Conservation (phyloP, 2,888 invertebrate species). For the Aproaerema taeniolella region DNA sequence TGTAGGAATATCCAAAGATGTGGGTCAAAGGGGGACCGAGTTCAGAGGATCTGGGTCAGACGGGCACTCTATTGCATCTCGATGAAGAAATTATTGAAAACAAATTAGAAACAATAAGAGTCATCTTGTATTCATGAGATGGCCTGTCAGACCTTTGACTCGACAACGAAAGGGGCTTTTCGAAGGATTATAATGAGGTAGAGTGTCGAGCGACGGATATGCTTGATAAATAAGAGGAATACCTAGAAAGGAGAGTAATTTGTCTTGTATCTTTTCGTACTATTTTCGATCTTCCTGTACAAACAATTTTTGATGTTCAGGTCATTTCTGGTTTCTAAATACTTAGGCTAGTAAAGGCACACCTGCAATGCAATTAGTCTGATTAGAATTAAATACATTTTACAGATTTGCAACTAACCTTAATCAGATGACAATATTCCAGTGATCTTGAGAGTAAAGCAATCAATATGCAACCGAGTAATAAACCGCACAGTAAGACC, state of each 20-base stretch:
- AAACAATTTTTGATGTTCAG: no score
- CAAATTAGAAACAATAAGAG: background rate
- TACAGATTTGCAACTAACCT: constrained; percentile 43
- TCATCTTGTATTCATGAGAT: constrained; percentile 1
- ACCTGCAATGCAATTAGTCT: constrained; percentile 1
- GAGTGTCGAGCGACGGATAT: no score
- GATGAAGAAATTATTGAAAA: background rate
- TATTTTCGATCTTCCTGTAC: no score
- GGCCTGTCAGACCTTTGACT: no score
- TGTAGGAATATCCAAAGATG: constrained; percentile 4
- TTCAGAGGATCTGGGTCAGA: constrained; percentile 9
- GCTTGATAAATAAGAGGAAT: no score
- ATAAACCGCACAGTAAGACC: constrained; percentile 55
- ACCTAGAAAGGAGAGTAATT: no score
- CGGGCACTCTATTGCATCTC: constrained; percentile 4
- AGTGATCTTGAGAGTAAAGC: constrained; percentile 46
- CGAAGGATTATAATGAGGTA: no score
- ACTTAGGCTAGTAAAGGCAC: no score
- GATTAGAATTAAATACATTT: no score
- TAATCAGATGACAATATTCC: constrained; percentile 45
- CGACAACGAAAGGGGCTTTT: no score
- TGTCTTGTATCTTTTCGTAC: no score
- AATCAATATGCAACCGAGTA: constrained; percentile 70
- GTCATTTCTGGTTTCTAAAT: no score
- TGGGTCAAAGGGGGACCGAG: constrained; percentile 10